Conservation (phyloP, 2,797 vertebrate genomes). For the Heterohyrax brucei region DNA sequence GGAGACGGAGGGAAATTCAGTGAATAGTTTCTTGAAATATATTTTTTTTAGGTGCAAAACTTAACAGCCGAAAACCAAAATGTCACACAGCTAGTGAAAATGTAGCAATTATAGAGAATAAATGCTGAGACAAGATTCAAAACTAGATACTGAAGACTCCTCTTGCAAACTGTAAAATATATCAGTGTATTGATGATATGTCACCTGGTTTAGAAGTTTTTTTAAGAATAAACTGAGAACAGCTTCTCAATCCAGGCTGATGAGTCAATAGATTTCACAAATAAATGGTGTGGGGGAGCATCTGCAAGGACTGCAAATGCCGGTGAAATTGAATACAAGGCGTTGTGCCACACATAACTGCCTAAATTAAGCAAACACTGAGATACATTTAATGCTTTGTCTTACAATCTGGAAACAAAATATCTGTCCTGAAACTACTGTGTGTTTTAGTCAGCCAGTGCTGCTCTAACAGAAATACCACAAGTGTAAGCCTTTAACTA, state of each 20-base stretch:
- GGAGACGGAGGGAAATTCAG: too few relatives aligned
- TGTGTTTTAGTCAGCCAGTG: too few relatives aligned
- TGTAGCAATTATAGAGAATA: neutral
- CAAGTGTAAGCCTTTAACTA: too few relatives aligned
- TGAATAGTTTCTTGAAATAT: neutral
- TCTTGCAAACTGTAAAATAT: neutral
- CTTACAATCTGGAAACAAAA: neutral
- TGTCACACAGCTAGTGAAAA: neutral
- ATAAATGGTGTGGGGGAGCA: neutral
- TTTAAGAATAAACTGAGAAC: slow-evolving; percentile 64
- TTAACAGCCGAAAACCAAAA: neutral
- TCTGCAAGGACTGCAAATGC: neutral
- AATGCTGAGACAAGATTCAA: neutral
- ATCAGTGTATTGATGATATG: slow-evolving; percentile 47
- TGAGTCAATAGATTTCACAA: slow-evolving; percentile 28
- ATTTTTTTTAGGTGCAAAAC: neutral
- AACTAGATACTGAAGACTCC: neutral
- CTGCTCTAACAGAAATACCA: too few relatives aligned
- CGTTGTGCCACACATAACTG: neutral
- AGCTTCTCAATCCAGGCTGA: neutral
- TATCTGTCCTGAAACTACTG: neutral
- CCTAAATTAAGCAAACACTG: neutral
- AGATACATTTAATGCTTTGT: slow-evolving; percentile 6
- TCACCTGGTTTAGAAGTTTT: neutral
- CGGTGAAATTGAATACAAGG: neutral